Evolutionary conservation across 2,888 invertebrate genomes (phyloP), one percentile per base, ranked within the genome.

Genomic region (Scaptomyza parva): DNA sequence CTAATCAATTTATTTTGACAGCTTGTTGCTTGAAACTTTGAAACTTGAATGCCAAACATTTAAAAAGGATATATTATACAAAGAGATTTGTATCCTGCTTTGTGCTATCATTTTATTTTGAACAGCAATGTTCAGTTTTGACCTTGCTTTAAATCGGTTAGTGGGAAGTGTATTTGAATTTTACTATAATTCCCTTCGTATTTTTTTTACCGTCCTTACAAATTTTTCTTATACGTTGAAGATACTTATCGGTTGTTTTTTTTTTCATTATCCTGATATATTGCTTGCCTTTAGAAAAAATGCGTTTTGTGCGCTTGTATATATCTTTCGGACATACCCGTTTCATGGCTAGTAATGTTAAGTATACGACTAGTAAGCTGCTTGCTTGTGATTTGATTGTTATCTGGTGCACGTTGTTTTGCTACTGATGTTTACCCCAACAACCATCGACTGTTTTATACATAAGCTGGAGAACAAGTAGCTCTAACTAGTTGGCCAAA

Each of bases 321-420:
- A n/a, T 28, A 3, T 14, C 52, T 53, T 58, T 61, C 18, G 26
- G 53, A 70, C 84, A 81, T 76, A 82, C 82, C 82, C 82, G 84
- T 79, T 79, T 84, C 82, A 82, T 82, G 78, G 67, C 65, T 78
- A 60, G 57, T 75, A 74, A 70, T 76, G 76, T 80, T 71, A 64
- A 70, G 71, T 78, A 74, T 70, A 53, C 71, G 75, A 72, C 75
- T 83, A 75, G 77, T 83, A 72, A 67, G 57, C 51, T 60, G 65
- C 53, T 50, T 51, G 52, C 18, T 70, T 54, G 57, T 53, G 63
- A 69, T 75, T 72, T 66, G 68, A 61, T 68, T 37, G 37, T 47
- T 66, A 62, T 64, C 48, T 68, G 45, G 43, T 66, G 26, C 58
- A 44, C 53, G 70, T 50, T 22, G 50, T 35, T 62, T 62, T 64